Evolutionary conservation across 2,113 vertebrate species (phyloP), one percentile per base, ranked within the genome.

Genomic region (Coreoperca whiteheadi): DNA sequence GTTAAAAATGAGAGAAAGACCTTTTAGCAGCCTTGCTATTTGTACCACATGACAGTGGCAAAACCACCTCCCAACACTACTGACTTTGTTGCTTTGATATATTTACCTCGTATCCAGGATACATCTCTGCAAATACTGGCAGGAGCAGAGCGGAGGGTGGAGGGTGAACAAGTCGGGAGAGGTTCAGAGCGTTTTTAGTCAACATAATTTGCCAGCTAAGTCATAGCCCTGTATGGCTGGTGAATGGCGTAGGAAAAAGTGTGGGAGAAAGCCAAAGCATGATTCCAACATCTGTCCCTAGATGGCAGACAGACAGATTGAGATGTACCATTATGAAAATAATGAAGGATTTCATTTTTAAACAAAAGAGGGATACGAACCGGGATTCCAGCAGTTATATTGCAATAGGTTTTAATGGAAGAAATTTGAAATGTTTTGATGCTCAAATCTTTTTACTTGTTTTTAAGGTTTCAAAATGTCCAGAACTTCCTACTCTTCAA

Each of bases 41-140:
- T 50, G 66, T 32, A 63, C 77, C 87, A 65, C 66, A 64, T 68
- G 63, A 50, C 69, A 37, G 71, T 53, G 76, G 70, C 74, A 68
- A 34, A 63, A 84, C 37, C 67, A 39, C 41, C 64, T 37, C 79
- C 61, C 30, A 82, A 39, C 82, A 48, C 61, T 28, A 8, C 48
- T 20, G 54, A 82, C 86, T 79, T 65, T 83, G 69, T 82, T 77
- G 84, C 83, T 69, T 81, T 90, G 71, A 85, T 85, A 75, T 92
- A 87, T 94, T 93, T 93, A 92, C 87, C 66, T 82, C 34, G 90
- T 92, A 82, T 90, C 91, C 79, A 87, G 87, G 93, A 87, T 78
- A 93, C 89, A 30, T 68, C 57, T 71, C 65, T 67, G 61, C 66
- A 81, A 84, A 83, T 53, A 67, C 51, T 85, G 66, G 83, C 74